Evolutionary conservation across 2,888 invertebrate genomes (phyloP).

Genomic region (Cryptocheilus praepositus): DNA sequence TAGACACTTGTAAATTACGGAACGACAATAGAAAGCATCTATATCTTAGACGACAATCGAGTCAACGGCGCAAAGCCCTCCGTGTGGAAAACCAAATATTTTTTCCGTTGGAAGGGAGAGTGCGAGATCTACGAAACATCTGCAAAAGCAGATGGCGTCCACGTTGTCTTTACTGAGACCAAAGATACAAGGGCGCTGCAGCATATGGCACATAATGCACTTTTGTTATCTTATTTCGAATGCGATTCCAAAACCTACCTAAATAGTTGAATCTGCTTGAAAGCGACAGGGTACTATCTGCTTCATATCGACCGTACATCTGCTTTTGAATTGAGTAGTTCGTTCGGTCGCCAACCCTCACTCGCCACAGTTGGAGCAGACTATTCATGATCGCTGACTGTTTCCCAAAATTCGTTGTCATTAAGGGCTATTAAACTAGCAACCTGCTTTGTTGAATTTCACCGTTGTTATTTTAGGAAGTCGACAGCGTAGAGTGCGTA

Average conservation of each 20-base stretch:
- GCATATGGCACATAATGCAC: constrained; percentile 51
- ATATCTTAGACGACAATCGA: not conserved
- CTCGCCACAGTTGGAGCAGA: not conserved
- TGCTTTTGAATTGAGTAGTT: not conserved
- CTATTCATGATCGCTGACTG: not conserved
- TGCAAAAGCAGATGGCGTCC: constrained; percentile 55
- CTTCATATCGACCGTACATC: not conserved
- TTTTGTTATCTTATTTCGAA: constrained; percentile 45
- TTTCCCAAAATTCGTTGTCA: not conserved
- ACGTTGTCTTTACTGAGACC: constrained; percentile 38
- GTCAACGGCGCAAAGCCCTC: not conserved
- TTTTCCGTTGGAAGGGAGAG: constrained; percentile 25
- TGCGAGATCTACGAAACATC: constrained; percentile 36
- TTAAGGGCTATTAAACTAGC: too few relatives aligned
- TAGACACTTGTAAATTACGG: too few relatives aligned
- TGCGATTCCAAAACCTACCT: constrained; percentile 29
- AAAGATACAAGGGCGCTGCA: constrained; percentile 29
- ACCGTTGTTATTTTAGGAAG: too few relatives aligned
- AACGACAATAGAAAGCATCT: too few relatives aligned
- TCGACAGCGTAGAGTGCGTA: too few relatives aligned
- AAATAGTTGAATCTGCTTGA: constrained; percentile 18
- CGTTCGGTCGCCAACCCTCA: not conserved
- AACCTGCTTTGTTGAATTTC: too few relatives aligned
- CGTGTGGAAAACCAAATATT: constrained; percentile 40
- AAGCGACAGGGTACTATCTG: too few relatives aligned